Percentiles rank a stretch among this genome's conserved stretches.
Evolutionary conservation across 2,797 vertebrate genomes (phyloP).

Genomic region (Chanos chanos): DNA sequence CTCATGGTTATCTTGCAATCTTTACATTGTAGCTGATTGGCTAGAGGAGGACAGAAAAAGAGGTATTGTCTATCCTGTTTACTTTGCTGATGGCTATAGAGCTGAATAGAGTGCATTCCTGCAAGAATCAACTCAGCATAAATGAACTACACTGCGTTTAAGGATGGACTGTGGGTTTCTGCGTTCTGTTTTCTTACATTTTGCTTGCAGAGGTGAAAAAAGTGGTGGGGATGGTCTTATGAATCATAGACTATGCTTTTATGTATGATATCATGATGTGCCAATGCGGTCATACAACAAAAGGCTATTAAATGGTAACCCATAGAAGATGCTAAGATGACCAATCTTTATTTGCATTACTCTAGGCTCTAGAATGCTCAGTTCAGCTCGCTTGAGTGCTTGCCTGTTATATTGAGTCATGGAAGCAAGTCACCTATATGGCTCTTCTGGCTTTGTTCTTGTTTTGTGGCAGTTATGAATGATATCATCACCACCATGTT

Average conservation of each 20-base stretch:
- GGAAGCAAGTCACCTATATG: slow-evolving; percentile 9
- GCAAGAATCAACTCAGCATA: not conserved
- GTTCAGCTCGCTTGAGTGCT: slow-evolving; percentile 39
- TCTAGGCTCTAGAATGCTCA: slow-evolving; percentile 33
- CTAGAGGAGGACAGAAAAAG: slow-evolving; percentile 93
- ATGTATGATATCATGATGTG: too few relatives aligned
- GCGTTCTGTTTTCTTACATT: not conserved
- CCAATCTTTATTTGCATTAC: not conserved
- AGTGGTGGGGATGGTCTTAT: too few relatives aligned
- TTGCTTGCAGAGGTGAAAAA: too few relatives aligned
- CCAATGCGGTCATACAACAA: too few relatives aligned
- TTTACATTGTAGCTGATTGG: slow-evolving; percentile 84
- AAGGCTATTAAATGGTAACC: too few relatives aligned
- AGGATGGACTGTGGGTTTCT: slow-evolving; percentile 10
- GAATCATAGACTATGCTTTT: too few relatives aligned
- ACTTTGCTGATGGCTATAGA: slow-evolving; percentile 44
- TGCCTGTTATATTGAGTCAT: not conserved
- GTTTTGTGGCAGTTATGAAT: slow-evolving; percentile 83
- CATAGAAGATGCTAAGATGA: not conserved
- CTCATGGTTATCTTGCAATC: slow-evolving; percentile 27
- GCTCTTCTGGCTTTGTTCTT: slow-evolving; percentile 36
- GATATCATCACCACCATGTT: slow-evolving; percentile 99
- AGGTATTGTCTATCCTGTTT: slow-evolving; percentile 80
- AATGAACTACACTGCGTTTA: not conserved
- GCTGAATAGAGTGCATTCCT: slow-evolving; percentile 13